A percentile compares a stretch with the other conserved stretches of the same genome.
These are phyloP conservation scores for Episyrphus balteatus DNA, from an alignment of 1,140 invertebrate species.

Conservation along the genomic window DNA sequence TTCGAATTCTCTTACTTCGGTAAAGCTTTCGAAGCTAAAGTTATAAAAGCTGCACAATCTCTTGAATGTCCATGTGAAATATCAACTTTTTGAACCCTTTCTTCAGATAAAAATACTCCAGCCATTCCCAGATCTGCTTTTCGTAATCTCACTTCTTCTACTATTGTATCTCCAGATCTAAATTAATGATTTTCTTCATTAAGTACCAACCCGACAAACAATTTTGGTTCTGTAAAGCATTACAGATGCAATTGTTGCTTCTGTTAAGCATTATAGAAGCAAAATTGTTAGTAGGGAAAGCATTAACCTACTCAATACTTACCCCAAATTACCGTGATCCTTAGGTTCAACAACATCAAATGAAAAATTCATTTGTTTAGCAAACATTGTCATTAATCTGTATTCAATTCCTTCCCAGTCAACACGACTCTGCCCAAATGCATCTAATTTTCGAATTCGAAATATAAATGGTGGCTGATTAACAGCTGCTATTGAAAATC, in stretches of 20 bases:
- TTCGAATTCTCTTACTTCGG: conserved; percentile 48
- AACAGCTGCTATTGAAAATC: conserved; percentile 50
- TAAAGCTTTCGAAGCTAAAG: conserved; percentile 57
- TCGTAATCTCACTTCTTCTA: conserved; percentile 37
- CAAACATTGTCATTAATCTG: conserved; percentile 46
- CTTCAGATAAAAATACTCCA: conserved; percentile 52
- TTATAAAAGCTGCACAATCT: conserved; percentile 64
- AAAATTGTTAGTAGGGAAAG: not conserved
- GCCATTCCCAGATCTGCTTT: conserved; percentile 50
- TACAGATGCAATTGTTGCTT: no score
- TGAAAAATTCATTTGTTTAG: conserved; percentile 53
- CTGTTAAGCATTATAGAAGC: not conserved
- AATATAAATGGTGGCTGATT: conserved; percentile 60
- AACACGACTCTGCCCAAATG: conserved; percentile 14
- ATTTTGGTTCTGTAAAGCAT: no score
- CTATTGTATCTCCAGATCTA: conserved; percentile 44
- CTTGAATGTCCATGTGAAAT: conserved; percentile 48
- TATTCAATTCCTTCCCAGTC: conserved; percentile 54
- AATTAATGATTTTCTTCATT: not conserved
- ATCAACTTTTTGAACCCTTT: conserved; percentile 42
- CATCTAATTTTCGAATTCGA: conserved; percentile 40
- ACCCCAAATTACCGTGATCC: conserved; percentile 36
- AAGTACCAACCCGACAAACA: not conserved
- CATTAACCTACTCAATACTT: no score
- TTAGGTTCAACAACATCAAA: conserved; percentile 51